Evolutionary conservation across 92 coral and sea anemone species (phyloP), one percentile per base, ranked within the genome.

Genomic region (Actinernus sp.): DNA sequence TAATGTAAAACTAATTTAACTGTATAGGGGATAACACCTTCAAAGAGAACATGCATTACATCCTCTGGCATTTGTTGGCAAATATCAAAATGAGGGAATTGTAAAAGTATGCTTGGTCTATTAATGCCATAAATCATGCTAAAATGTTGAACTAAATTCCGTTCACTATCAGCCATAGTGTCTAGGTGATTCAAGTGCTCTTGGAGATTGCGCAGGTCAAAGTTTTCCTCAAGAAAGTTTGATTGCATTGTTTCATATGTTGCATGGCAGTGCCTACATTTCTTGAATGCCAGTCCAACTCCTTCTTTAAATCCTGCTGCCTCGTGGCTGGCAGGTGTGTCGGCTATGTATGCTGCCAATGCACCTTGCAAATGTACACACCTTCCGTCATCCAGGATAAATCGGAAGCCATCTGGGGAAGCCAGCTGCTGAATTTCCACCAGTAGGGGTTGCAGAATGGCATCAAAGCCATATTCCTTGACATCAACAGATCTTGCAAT

Each of bases 391-490:
- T 31, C 41, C 6, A 55, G 19, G 7, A n/a, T 25, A 29, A 55
- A 55, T 31, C 30, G 70, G 47, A 47, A 26, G 23, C 70, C 70
- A 17, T 27, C 31, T 6, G 46, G 50, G 21, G 46, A 30, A 8
- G 65, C 48, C 27, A 76, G 76, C 31, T 45, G 14, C 31, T 48
- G 6, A 13, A 77, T 16, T 21, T 79, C 86, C 2, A 26, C 26
- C 24, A 69, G 41, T 1, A 68, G 52, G 1, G 86, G 79, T 45
- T 70, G 31, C 40, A 79, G 73, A 26, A 79, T 41, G 3, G 30
- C 41, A 31, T 70, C 61, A 79, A 69, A 79, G 1, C 86, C 66
- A 79, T 78, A 60, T 24, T 33, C 50, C 16, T 64, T 18, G 3
- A 68, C 79, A 51, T 67, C 61, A 12, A 41, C 61, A 32, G 51